phyloP scores from a whole-genome alignment of 2,797 vertebrate species.

The Octomys mimax region DNA sequence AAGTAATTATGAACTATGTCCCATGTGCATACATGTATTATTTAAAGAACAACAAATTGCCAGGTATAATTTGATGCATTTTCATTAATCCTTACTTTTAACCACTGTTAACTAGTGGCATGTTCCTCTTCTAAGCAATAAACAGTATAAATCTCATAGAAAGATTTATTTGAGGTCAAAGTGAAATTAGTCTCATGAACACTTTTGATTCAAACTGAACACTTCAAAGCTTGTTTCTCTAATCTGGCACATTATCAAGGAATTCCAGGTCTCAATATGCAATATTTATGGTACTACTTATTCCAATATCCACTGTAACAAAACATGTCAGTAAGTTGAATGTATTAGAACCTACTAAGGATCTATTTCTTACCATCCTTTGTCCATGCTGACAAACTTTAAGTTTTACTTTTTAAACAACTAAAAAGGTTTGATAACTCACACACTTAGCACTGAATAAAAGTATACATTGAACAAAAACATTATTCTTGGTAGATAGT shows the following conservation, averaged over 20 bases:
- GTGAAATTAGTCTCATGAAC: not conserved
- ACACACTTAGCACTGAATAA: constrained; percentile 43
- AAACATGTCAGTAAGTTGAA: constrained; percentile 7
- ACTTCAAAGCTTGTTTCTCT: constrained; percentile 29
- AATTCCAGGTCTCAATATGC: not conserved
- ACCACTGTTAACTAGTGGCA: not conserved
- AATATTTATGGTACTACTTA: constrained; percentile 8
- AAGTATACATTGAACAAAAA: constrained; percentile 65
- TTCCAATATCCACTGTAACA: not conserved
- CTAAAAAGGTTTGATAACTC: constrained; percentile 24
- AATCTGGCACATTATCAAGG: not conserved
- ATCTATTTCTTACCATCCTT: not conserved
- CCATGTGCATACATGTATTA: not conserved
- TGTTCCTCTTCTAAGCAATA: constrained; percentile 18
- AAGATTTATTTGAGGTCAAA: constrained; percentile 42
- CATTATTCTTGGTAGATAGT: constrained; percentile 70
- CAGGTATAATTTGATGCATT: constrained; percentile 11
- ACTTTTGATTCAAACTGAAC: not conserved
- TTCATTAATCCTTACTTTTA: constrained; percentile 21
- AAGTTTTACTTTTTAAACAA: constrained; percentile 72
- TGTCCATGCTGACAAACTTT: constrained; percentile 46
- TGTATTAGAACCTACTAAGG: not conserved
- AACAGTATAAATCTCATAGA: constrained; percentile 5
- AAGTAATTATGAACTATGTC: constrained; percentile 25
- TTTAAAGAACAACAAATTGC: not conserved